Evolutionary conservation across 30 jellyfish, hydroid and myxozoan genomes (phyloP).

Genomic region (Mastigias papua): DNA sequence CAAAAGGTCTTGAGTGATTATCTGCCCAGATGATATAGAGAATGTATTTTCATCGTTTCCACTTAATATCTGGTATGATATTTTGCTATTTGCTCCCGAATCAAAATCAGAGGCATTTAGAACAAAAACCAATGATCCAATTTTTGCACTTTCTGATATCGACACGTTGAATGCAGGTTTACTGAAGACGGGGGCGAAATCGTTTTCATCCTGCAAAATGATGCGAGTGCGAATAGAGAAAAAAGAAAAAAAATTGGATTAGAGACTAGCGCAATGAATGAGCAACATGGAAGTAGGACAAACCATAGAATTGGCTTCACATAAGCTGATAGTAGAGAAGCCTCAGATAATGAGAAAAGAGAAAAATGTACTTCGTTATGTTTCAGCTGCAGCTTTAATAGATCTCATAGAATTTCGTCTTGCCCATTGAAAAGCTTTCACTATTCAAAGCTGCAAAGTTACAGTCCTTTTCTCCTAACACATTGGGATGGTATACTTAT

Average conservation of each 20-base stretch:
- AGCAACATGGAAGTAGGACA: no score
- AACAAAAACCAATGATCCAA: conserved; percentile 65
- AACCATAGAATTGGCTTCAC: no score
- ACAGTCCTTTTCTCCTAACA: no score
- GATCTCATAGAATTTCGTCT: no score
- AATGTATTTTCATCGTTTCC: conserved; percentile 57
- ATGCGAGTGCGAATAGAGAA: not conserved
- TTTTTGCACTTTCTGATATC: conserved; percentile 49
- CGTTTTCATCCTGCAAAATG: conserved; percentile 25
- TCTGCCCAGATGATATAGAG: conserved; percentile 57
- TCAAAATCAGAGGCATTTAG: conserved; percentile 59
- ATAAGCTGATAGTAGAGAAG: no score
- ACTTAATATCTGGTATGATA: conserved; percentile 39
- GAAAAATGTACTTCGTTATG: no score
- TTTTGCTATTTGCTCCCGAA: conserved; percentile 32
- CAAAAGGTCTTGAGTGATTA: conserved; percentile 47
- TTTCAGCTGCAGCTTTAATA: no score
- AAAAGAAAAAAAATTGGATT: not conserved
- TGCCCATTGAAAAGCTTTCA: no score
- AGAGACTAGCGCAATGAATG: not conserved
- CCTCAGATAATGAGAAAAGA: no score
- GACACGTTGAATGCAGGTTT: conserved; percentile 38
- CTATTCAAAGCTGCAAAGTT: no score
- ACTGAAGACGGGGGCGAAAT: conserved; percentile 52
- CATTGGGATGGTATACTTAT: no score